Base-by-base conservation (phyloP, 2,888 invertebrate species). In the Drosophila heteroneura region DNA sequence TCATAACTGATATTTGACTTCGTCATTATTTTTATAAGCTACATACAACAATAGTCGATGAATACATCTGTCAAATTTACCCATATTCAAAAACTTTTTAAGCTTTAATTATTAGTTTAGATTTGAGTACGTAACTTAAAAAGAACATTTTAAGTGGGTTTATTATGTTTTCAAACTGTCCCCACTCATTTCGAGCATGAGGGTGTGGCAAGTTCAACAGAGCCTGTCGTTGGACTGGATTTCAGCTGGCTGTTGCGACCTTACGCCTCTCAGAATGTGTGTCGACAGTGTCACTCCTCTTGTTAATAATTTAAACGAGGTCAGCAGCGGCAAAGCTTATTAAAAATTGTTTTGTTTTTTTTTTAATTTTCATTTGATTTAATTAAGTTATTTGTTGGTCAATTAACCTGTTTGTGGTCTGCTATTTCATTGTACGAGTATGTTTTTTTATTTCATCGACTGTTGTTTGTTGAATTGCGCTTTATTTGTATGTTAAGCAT, bases 361-460 rank as follows among this genome's bases (percentile, higher is more conserved):
- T 81, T 86, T 86, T 78, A 81, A 89, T 89, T 81, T 85, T 82
- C 86, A 84, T 89, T 86, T 87, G 85, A 86, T 89, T 89, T 87
- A 88, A 88, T 88, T 89, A 87, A 89, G 83, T 88, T 87, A 87
- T 87, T 88, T 87, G 83, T 85, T 89, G 83, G 83, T 89, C 85
- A 89, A 89, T 89, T 89, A 87, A 89, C 83, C 87, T 75, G 81
- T 89, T 84, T 81, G 74, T 73, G 82, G 77, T 75, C 62, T 72
- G 85, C 81, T 89, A 85, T 87, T 90, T 90, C 74, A 81, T 83
- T 88, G 74, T 73, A 51, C 60, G 37, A 52, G 39, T 54, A 6
- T 30, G 32, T 64, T 62, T 64, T 52, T 33, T 26, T 60, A 65
- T 65, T 78, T 70, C 72, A 68, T 58, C 61, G 54, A 32, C 52